Percentiles rank a stretch among this genome's conserved stretches.
Evolutionary conservation across 2,797 vertebrate genomes (phyloP).

Genomic region (Mallotus villosus): DNA sequence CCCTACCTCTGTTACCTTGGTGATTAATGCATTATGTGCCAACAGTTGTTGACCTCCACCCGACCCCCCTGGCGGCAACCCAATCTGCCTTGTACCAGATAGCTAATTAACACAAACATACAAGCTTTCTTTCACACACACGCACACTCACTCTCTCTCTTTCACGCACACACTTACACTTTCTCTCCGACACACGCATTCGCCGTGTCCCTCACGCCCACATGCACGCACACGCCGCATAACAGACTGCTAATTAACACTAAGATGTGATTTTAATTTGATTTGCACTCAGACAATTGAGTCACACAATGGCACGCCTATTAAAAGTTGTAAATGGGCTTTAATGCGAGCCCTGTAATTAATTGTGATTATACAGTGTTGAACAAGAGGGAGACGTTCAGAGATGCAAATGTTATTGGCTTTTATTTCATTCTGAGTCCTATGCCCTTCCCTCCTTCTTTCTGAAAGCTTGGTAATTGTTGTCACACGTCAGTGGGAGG

Average conservation of each 20-base stretch:
- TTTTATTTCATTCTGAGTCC: background rate
- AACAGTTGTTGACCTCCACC: background rate
- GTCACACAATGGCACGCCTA: slow-evolving; percentile 17
- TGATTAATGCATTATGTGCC: background rate
- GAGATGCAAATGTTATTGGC: background rate
- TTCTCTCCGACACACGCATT: background rate
- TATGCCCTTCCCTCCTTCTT: background rate
- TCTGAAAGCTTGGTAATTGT: slow-evolving; percentile 28
- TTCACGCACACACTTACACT: slow-evolving; percentile 17
- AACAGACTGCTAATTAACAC: slow-evolving; percentile 23
- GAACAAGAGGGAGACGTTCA: slow-evolving; percentile 11
- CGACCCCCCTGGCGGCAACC: background rate
- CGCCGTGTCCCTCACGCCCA: background rate
- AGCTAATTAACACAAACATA: background rate
- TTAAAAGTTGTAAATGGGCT: slow-evolving; percentile 29
- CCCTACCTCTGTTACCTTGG: background rate
- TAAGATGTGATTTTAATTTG: slow-evolving; percentile 27
- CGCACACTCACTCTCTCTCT: background rate
- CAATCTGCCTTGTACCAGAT: background rate
- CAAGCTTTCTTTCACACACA: background rate
- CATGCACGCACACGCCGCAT: background rate
- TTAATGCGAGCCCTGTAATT: slow-evolving; percentile 25
- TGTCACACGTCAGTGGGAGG: slow-evolving; percentile 9
- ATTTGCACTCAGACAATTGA: slow-evolving; percentile 30
- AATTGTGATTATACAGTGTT: slow-evolving; percentile 27